Evolutionary conservation across 2,113 vertebrate species (phyloP).

Genomic region (Odobenus rosmarus): DNA sequence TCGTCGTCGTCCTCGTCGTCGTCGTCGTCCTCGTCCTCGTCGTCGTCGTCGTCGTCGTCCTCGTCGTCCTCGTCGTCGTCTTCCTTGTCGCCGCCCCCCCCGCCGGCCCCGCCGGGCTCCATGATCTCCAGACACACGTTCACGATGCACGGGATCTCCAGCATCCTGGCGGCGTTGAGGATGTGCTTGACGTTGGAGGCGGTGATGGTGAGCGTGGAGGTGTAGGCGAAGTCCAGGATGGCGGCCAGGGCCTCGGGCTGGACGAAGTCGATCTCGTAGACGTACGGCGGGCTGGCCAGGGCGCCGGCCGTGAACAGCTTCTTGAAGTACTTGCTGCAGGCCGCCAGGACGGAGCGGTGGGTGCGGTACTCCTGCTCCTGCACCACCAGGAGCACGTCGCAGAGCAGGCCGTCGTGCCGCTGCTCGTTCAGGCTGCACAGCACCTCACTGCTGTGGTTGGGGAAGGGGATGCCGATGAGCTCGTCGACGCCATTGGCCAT

Average conservation of each 20-base stretch:
- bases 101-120: slow-evolving; percentile 89
- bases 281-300: slow-evolving; percentile 89
- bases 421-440: slow-evolving; percentile 97
- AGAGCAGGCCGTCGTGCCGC: slow-evolving; percentile 94
- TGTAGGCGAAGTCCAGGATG: slow-evolving; percentile 99
- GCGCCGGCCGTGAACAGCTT: slow-evolving; percentile 97
- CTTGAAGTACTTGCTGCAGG: slow-evolving; percentile 99
- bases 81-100: slow-evolving; percentile 85
- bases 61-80: slow-evolving; percentile 86
- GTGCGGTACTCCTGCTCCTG: slow-evolving; percentile 97
- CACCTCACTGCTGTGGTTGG: slow-evolving; percentile 98
- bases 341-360: slow-evolving; percentile 96
- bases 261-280: slow-evolving; percentile 99
- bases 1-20: slow-evolving; percentile 87
- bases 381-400: slow-evolving; percentile 96
- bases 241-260: slow-evolving; percentile 96
- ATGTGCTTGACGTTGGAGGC: slow-evolving; percentile 96
- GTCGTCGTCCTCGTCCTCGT: slow-evolving; percentile 90
- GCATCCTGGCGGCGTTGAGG: slow-evolving; percentile 94
- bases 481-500: slow-evolving; percentile 97
- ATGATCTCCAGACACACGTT: slow-evolving; percentile 98
- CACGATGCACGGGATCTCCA: slow-evolving; percentile 98
- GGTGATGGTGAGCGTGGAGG: slow-evolving; percentile 97
- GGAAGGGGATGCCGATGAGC: slow-evolving; percentile 99
- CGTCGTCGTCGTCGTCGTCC: slow-evolving; percentile 88